Conservation (phyloP, 1,140 invertebrate species). For the Papilio aristodemus region DNA sequence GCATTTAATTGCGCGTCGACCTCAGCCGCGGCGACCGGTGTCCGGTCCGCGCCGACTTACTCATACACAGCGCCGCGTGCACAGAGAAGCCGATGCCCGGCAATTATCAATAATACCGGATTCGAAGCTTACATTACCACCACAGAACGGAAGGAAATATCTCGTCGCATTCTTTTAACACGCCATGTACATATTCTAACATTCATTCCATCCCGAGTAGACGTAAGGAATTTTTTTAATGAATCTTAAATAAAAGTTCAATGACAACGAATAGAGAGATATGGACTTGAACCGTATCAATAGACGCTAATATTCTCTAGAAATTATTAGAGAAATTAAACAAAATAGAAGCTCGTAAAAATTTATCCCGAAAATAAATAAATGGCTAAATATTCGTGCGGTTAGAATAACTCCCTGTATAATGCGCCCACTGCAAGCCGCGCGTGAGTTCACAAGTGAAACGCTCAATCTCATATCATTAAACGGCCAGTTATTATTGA, state of each 20-base stretch:
- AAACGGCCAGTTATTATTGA: slow-evolving; percentile 21
- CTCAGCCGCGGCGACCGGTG: background rate
- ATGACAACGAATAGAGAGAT: too few relatives aligned
- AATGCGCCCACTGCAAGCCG: slow-evolving; percentile 2
- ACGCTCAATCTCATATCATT: slow-evolving; percentile 10
- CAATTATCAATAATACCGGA: background rate
- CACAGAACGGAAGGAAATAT: too few relatives aligned
- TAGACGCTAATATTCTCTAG: too few relatives aligned
- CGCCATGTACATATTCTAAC: too few relatives aligned
- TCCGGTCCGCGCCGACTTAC: background rate
- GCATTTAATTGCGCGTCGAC: background rate
- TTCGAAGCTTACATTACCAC: background rate
- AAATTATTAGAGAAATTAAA: too few relatives aligned
- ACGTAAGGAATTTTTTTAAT: too few relatives aligned
- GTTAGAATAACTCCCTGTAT: slow-evolving; percentile 10
- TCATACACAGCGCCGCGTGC: background rate
- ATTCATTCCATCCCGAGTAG: too few relatives aligned
- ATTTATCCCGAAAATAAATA: too few relatives aligned
- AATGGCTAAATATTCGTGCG: slow-evolving; percentile 7
- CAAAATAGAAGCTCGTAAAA: too few relatives aligned
- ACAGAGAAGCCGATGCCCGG: background rate
- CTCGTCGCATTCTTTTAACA: too few relatives aligned
- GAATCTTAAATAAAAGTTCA: too few relatives aligned
- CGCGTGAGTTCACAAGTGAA: slow-evolving; percentile 11
- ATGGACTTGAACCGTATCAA: too few relatives aligned